Evolutionary conservation across 2,888 invertebrate species (phyloP), one percentile per base, ranked within the genome.

Genomic region (Lithophane socia): DNA sequence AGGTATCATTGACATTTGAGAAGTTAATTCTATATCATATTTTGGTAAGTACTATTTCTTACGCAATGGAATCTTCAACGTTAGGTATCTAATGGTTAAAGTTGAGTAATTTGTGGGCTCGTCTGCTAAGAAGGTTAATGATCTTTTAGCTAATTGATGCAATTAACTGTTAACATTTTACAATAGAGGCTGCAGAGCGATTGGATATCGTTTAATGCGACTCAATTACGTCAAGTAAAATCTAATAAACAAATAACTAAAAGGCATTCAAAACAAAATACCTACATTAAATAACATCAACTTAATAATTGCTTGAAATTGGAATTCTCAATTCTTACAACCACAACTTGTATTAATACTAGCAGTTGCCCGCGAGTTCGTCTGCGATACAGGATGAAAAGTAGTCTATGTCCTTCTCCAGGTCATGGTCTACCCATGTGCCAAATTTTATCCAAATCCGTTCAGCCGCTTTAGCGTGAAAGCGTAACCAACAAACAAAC

Each of bases 121-220:
- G 49, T 69, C 29, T 69, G 8, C 21, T n/a, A 77, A 66, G 10
- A 47, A 77, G 69, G 77, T 65, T 69, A 76, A 75, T 63, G 67
- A 76, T 68, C 16, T 68, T 56, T 42, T 24, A 68, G 18, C 7
- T 63, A 49, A 9, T 54, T 21, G 37, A n/a, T 68, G 37, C 5
- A 37, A 64, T 75, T 37, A 65, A 29, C 56, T 16, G 4, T 37
- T n/a, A 24, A n/a, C 9, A 60, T 58, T 73, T 56, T 16, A 74
- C 47, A 8, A 58, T 1, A 37, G 3, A 49, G 24, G 3, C 24
- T 10, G 24, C 12, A 24, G 16, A 37, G 37, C 24, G 21, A 73
- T 73, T 42, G 24, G n/a, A 58, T 29, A 44, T 73, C 16, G 29
- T 12, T 44, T 18, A 21, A 29, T 54, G 12, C 52, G 29, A 44